Conservation (phyloP, 2,797 vertebrate species). For the Peromyscus aztecus region DNA sequence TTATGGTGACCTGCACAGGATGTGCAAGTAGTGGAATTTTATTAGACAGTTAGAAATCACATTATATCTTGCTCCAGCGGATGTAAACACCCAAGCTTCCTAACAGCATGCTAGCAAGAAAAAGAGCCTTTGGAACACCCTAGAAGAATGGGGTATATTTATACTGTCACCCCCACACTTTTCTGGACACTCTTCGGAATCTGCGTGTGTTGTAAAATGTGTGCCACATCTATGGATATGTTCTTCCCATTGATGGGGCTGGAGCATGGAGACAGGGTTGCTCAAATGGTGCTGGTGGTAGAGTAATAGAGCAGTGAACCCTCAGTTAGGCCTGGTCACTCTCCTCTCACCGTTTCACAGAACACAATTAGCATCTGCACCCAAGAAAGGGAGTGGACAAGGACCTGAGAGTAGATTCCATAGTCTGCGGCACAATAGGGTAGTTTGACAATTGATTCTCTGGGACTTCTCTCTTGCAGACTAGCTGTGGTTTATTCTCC, state of each 20-base stretch:
- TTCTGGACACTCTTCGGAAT: slow-evolving; percentile 6
- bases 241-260: slow-evolving; percentile 5
- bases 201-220: slow-evolving; percentile 23
- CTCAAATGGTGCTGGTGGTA: background rate
- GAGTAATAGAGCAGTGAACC: background rate
- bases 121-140: slow-evolving; percentile 48
- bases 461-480: background rate
- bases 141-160: background rate
- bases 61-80: slow-evolving; percentile 71
- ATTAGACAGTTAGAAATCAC: slow-evolving; percentile 82
- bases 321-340: background rate
- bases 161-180: slow-evolving; percentile 6
- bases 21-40: slow-evolving; percentile 73
- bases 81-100: slow-evolving; percentile 53
- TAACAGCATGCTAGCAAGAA: slow-evolving; percentile 42
- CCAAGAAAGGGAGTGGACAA: background rate
- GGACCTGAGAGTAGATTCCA: background rate
- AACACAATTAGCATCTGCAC: background rate
- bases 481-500: background rate
- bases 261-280: background rate
- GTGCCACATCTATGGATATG: background rate
- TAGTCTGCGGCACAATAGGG: background rate
- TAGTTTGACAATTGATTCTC: background rate
- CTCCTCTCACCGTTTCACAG: background rate
- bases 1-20: slow-evolving; percentile 76